phyloP scores from a whole-genome alignment of 2,113 vertebrate species.

The Myrmecobius fasciatus region DNA sequence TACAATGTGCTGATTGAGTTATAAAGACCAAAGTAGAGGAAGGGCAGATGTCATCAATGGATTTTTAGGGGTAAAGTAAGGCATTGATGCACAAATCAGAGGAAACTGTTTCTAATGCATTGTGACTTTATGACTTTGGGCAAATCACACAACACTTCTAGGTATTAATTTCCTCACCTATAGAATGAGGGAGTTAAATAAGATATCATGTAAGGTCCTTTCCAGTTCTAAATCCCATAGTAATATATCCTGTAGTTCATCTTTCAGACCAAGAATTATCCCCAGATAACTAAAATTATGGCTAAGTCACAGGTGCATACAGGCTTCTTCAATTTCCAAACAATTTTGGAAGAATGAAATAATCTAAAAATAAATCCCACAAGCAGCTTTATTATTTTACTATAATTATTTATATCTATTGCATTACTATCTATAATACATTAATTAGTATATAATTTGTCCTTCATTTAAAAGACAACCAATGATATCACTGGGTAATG shows the following conservation, averaged over 20 bases:
- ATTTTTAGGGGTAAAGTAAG: constrained; percentile 46
- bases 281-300: background rate
- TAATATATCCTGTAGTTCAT: background rate
- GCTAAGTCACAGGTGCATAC: background rate
- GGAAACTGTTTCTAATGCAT: background rate
- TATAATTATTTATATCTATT: too few species aligned
- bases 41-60: constrained; percentile 24
- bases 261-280: background rate
- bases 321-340: background rate
- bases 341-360: background rate
- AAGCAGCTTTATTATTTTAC: background rate
- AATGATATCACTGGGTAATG: background rate
- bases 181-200: background rate
- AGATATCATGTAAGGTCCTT: background rate
- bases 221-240: background rate
- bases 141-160: background rate
- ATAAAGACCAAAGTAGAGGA: constrained; percentile 20
- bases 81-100: background rate
- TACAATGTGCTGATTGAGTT: background rate
- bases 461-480: background rate
- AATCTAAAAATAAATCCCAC: background rate
- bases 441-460: background rate
- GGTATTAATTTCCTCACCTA: background rate
- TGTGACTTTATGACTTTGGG: background rate
- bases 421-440: too few species aligned